Evolutionary conservation across 2,797 vertebrate species (phyloP).

Genomic region (Graptemys geographica): DNA sequence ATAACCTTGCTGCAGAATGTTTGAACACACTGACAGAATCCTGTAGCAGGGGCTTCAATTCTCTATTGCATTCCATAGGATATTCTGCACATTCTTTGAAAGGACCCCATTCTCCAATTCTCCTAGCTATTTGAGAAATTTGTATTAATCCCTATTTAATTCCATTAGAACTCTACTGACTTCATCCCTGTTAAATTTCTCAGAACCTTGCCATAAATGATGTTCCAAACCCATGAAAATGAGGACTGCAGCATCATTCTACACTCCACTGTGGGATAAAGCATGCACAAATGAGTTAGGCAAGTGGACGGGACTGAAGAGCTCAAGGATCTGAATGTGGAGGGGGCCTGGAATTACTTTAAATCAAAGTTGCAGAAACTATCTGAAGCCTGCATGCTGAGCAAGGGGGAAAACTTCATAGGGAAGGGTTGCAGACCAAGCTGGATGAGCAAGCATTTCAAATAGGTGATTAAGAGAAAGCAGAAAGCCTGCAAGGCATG

Average conservation of each 20-base stretch:
- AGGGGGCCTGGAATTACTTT: not conserved
- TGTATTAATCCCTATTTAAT: slow-evolving; percentile 5
- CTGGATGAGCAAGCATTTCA: not conserved
- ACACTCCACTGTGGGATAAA: not conserved
- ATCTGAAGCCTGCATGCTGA: not conserved
- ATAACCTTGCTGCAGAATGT: not conserved
- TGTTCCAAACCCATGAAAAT: fast-evolving
- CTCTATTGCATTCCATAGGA: slow-evolving; percentile 2
- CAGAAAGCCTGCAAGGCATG: not conserved
- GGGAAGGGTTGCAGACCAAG: not conserved
- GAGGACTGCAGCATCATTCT: not conserved
- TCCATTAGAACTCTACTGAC: slow-evolving; percentile 42
- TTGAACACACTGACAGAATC: not conserved
- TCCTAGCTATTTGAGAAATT: slow-evolving; percentile 31
- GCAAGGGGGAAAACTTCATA: not conserved
- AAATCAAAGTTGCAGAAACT: not conserved
- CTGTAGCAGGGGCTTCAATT: not conserved
- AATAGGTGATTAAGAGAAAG: not conserved
- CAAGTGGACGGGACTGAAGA: too few species aligned
- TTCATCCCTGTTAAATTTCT: not conserved
- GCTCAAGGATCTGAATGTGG: too few species aligned
- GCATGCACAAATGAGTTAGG: not conserved
- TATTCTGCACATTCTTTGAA: not conserved
- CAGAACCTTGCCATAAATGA: not conserved
- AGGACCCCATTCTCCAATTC: not conserved